phyloP scores from a whole-genome alignment of 2,113 vertebrate genomes.

The Nipponia nippon region DNA sequence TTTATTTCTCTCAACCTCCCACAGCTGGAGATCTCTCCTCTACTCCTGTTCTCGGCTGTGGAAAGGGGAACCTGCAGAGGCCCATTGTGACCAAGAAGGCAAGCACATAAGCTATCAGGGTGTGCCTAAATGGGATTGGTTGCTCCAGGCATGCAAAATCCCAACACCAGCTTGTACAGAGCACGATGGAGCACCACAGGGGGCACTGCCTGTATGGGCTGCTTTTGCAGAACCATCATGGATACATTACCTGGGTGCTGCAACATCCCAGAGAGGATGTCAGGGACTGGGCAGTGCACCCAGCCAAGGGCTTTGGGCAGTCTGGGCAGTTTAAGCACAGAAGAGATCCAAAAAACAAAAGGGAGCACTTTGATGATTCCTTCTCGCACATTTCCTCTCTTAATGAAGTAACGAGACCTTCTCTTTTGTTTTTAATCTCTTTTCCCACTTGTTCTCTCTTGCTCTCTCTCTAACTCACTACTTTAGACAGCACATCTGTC shows the following conservation, averaged over 20 bases:
- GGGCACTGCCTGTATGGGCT: background rate
- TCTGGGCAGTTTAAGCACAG: background rate
- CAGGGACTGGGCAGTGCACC: background rate
- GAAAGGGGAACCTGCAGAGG: background rate
- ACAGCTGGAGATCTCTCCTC: background rate
- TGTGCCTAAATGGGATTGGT: background rate
- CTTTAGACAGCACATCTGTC: background rate
- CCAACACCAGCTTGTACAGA: background rate
- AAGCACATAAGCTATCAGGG: background rate
- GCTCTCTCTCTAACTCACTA: background rate
- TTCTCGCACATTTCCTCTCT: background rate
- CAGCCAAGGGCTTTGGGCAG: background rate
- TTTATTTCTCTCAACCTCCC: background rate
- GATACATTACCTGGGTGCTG: background rate
- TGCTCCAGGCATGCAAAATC: background rate
- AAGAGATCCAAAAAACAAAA: background rate
- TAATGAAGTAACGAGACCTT: background rate
- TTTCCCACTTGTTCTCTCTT: background rate
- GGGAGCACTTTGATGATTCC: background rate
- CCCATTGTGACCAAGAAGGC: background rate
- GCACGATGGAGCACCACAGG: fast-evolving
- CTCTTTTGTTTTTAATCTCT: background rate
- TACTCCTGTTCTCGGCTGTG: background rate
- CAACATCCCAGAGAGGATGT: background rate
- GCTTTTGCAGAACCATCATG: background rate